Conservation (phyloP, 2,797 vertebrate species). For the Pipistrellus pipistrellus region DNA sequence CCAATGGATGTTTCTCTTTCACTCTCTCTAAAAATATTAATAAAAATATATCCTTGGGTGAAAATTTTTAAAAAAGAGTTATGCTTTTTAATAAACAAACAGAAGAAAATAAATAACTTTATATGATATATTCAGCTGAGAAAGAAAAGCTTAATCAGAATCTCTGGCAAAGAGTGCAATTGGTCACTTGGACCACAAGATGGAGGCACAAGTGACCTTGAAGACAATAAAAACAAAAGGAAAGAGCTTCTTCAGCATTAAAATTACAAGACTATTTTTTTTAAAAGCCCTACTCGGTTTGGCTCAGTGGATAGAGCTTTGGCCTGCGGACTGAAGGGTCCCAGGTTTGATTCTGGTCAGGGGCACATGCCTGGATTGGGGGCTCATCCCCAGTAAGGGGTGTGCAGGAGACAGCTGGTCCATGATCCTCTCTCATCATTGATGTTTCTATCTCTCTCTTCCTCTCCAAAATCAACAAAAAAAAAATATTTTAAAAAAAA, state of each 20-base stretch:
- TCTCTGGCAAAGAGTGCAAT: conserved; percentile 13
- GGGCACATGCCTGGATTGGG: too few relatives aligned
- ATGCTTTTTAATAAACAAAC: conserved; percentile 40
- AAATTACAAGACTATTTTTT: not conserved
- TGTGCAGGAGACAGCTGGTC: too few relatives aligned
- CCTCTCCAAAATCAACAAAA: too few relatives aligned
- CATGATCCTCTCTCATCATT: too few relatives aligned
- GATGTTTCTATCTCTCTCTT: too few relatives aligned
- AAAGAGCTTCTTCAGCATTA: not conserved
- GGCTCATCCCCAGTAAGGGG: too few relatives aligned
- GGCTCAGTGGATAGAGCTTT: too few relatives aligned
- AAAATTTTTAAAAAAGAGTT: not conserved
- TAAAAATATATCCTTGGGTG: not conserved
- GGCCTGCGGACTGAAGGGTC: too few relatives aligned
- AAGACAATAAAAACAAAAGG: not conserved
- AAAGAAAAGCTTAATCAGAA: not conserved
- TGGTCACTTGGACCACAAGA: conserved; percentile 66
- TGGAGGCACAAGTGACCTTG: not conserved
- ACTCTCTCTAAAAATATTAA: not conserved
- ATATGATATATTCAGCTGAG: not conserved
- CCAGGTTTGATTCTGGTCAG: too few relatives aligned
- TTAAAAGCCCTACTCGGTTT: not conserved
- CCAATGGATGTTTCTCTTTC: not conserved
- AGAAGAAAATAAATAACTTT: conserved; percentile 18
- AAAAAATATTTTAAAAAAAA: too few relatives aligned